These are phyloP conservation scores for Stegana nigrithorax DNA, from an alignment of 2,888 invertebrate species.

Conservation along the genomic window DNA sequence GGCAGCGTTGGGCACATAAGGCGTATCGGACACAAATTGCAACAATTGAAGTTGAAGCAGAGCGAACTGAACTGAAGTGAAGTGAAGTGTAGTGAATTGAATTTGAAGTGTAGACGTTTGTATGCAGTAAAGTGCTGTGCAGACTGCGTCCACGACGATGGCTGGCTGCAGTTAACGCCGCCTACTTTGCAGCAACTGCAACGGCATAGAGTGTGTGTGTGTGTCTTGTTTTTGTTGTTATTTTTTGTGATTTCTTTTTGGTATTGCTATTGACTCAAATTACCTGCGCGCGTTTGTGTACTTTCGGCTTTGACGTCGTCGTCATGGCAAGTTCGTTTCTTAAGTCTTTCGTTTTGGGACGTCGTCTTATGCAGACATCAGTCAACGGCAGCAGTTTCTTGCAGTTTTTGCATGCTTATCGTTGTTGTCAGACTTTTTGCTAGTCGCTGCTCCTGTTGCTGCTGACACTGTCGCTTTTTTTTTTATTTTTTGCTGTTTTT, in stretches of 20 bases:
- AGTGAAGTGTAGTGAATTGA: not conserved
- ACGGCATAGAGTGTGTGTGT: constrained; percentile 36
- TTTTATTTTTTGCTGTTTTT: not conserved
- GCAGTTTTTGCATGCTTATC: too few relatives aligned
- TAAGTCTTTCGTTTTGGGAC: constrained; percentile 56
- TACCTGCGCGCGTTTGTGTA: not conserved
- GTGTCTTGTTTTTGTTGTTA: not conserved
- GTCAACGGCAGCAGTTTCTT: not conserved
- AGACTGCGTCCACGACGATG: not conserved
- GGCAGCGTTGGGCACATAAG: not conserved
- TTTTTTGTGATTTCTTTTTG: too few relatives aligned
- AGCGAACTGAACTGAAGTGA: constrained; percentile 7
- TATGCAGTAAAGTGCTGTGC: not conserved
- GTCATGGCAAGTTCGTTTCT: constrained; percentile 50
- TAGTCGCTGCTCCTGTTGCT: not conserved
- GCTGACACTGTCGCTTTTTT: not conserved
- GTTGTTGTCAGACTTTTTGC: too few relatives aligned
- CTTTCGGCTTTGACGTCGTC: not conserved
- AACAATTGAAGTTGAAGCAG: constrained; percentile 15
- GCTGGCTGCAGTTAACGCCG: constrained; percentile 4
- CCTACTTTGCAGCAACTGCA: constrained; percentile 36
- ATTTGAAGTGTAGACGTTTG: not conserved
- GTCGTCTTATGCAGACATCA: constrained; percentile 3
- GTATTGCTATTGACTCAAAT: constrained; percentile 2
- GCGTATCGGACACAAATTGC: constrained; percentile 13